Conservation (phyloP, 2,113 vertebrate species). For the Poeciliopsis turrubarensis region DNA sequence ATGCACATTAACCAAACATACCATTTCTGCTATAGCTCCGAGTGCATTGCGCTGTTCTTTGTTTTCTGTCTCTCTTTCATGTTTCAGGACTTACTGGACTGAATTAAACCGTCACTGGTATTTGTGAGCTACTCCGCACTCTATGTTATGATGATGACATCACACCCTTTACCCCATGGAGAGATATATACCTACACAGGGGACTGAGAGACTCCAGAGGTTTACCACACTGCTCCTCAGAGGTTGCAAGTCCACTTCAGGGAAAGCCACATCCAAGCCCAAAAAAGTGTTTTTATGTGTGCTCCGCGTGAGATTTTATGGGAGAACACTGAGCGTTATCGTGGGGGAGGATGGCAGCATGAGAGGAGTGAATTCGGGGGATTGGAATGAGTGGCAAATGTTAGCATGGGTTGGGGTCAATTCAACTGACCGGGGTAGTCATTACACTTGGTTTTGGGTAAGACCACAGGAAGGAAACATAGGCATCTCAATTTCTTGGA, state of each 20-base stretch:
- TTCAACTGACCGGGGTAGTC: slow-evolving; percentile 54
- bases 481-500: slow-evolving; percentile 56
- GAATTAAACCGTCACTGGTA: slow-evolving; percentile 59
- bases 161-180: slow-evolving; percentile 64
- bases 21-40: slow-evolving; percentile 50
- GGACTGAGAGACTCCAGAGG: slow-evolving; percentile 74
- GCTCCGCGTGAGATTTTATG: slow-evolving; percentile 68
- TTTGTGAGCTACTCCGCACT: slow-evolving; percentile 57
- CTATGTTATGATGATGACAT: slow-evolving; percentile 68
- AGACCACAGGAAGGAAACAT: slow-evolving; percentile 61
- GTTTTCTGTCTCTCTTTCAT: slow-evolving; percentile 67
- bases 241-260: slow-evolving; percentile 73
- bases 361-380: slow-evolving; percentile 26
- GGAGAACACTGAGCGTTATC: slow-evolving; percentile 71
- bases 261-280: slow-evolving; percentile 76
- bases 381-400: slow-evolving; percentile 44
- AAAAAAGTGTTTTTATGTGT: slow-evolving; percentile 56
- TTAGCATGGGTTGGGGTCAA: slow-evolving; percentile 56
- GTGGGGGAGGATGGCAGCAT: slow-evolving; percentile 46
- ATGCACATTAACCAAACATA: slow-evolving; percentile 26
- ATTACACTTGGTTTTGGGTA: slow-evolving; percentile 65
- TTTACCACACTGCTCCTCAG: slow-evolving; percentile 69
- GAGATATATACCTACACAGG: slow-evolving; percentile 74
- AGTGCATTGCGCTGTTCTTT: slow-evolving; percentile 49
- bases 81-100: slow-evolving; percentile 68